Conservation (phyloP, 2,113 vertebrate species). For the Pantherophis guttatus region DNA sequence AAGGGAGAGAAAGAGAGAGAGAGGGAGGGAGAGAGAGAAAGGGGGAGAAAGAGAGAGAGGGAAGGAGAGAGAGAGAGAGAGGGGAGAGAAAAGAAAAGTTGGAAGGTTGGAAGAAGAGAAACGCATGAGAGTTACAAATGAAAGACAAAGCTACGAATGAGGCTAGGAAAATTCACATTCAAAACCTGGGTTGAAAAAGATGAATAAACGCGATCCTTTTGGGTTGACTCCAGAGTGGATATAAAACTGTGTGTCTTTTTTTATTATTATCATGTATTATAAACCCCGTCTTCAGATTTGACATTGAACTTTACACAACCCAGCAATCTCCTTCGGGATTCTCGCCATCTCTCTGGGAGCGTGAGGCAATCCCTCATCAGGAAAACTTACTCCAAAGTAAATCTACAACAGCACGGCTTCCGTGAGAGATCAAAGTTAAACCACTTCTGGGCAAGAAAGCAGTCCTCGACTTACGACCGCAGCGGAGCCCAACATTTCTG, state of each 20-base stretch:
- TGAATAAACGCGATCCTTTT: not conserved
- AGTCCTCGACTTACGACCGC: no score
- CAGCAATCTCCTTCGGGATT: not conserved
- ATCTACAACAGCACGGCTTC: not conserved
- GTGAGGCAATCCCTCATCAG: not conserved
- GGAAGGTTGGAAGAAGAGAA: not conserved
- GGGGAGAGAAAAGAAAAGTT: no score
- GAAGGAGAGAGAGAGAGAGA: no score
- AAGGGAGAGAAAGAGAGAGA: accelerated
- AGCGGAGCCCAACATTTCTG: no score
- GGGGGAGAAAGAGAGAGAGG: no score
- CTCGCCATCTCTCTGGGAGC: not conserved
- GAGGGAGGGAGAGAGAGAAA: no score
- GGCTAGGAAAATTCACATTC: not conserved
- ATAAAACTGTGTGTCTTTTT: not conserved
- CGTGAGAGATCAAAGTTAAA: not conserved
- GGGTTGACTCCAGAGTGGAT: not conserved
- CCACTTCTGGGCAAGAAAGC: not conserved
- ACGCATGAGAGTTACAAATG: not conserved
- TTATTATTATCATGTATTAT: no score
- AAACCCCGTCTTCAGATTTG: not conserved
- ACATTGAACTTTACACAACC: not conserved
- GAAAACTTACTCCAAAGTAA: not conserved
- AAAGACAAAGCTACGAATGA: not conserved
- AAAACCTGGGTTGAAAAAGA: not conserved